Evolutionary conservation across 2,113 vertebrate species (phyloP).

Genomic region (Labrus mixtus): DNA sequence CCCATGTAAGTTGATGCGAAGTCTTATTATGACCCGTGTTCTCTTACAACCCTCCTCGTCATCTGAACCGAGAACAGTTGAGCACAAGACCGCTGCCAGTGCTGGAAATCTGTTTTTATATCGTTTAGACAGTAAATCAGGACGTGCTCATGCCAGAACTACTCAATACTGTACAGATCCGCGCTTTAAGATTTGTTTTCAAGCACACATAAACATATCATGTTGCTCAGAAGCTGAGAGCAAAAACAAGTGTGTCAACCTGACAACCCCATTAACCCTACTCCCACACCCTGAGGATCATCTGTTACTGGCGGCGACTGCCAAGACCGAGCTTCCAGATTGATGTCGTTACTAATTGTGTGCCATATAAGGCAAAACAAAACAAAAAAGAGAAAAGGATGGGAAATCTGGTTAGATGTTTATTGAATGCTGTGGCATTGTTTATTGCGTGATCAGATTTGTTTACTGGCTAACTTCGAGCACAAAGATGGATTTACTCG

Average conservation of each 20-base stretch:
- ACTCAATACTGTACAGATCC: background rate
- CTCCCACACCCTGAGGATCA: slow-evolving; percentile 47
- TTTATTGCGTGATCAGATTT: slow-evolving; percentile 50
- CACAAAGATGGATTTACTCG: slow-evolving; percentile 15
- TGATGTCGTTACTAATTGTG: slow-evolving; percentile 60
- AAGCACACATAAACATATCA: slow-evolving; percentile 28
- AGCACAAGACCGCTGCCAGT: slow-evolving; percentile 1
- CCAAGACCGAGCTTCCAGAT: slow-evolving; percentile 51
- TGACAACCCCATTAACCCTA: slow-evolving; percentile 52
- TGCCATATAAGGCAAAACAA: background rate
- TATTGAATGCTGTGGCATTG: slow-evolving; percentile 38
- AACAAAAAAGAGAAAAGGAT: slow-evolving; percentile 38
- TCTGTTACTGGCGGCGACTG: slow-evolving; percentile 54
- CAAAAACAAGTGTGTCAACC: slow-evolving; percentile 18
- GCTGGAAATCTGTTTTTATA: slow-evolving; percentile 29
- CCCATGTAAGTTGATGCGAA: slow-evolving; percentile 33
- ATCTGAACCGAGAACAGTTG: background rate
- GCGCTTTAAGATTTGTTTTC: slow-evolving; percentile 15
- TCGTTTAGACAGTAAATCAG: slow-evolving; percentile 34
- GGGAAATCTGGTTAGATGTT: slow-evolving; percentile 34
- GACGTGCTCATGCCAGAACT: slow-evolving; percentile 6
- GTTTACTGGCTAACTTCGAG: slow-evolving; percentile 49
- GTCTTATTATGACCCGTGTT: slow-evolving; percentile 32
- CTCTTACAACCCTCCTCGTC: slow-evolving; percentile 32
- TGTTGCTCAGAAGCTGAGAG: slow-evolving; percentile 22